Base-by-base conservation (phyloP, 1,140 invertebrate species). In the Leptopilina boulardi region DNA sequence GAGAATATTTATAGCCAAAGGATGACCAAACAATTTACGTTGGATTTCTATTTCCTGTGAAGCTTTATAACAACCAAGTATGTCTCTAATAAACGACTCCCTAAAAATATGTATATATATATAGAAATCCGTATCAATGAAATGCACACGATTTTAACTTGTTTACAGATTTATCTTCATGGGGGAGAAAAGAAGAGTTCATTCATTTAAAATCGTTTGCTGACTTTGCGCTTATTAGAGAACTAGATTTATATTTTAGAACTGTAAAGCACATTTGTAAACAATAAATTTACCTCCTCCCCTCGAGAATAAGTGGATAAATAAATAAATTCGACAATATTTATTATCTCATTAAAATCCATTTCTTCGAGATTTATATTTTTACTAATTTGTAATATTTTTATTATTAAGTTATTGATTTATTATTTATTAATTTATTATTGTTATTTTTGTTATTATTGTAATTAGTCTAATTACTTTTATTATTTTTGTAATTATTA, bases 11-110 rank as follows among this genome's bases (percentile, higher is more conserved):
- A 81, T 83, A 81, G 80, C 77, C 77, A 71, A 73, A 66, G 76
- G 78, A 83, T 83, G 82, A 81, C 82, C 82, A 81, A 83, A 83
- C 82, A 78, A 83, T 81, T 83, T 83, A 83, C 80, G 78, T 75
- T 72, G 81, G 74, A 75, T 72, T 78, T 71, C 76, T 47, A 9
- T 70, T 73, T 73, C 75, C 44, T 77, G 74, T 74, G 77, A 74
- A 66, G 47, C 76, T 79, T 77, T 59, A 70, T 79, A 72, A 71
- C 34, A 51, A 26, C 34, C 70, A 75, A 75, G 47, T 18, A 38
- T 38, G 5, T 81, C 76, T 78, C 76, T 78, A 79, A 77, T 77
- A 77, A 30, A 70, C 47, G 82, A 75, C 78, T 73, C 74, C 30
- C 34, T 9, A 9, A 38, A n/a, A n/a, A n/a, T n/a, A n/a, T n/a